Conservation (phyloP, 37 sponge, comb jelly and placozoan species). For the Corticium candelabrum region DNA sequence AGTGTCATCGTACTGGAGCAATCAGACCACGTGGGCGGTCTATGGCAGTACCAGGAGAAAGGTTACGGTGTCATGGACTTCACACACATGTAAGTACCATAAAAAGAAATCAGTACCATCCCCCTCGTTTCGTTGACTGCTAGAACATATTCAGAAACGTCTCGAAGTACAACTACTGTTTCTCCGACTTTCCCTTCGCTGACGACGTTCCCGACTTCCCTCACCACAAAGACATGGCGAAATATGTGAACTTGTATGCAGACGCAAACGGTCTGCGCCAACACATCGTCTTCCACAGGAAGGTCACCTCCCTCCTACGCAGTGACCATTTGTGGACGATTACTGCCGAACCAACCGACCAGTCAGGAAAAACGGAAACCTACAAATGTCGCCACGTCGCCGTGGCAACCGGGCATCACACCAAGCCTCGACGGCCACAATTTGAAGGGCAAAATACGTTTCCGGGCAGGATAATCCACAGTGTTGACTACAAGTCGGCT, state of each 20-base stretch:
- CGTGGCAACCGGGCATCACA: slow-evolving; percentile 34
- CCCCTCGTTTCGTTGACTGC: no score
- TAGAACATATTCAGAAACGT: slow-evolving; percentile 53
- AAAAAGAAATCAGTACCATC: background rate
- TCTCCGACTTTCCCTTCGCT: slow-evolving; percentile 85
- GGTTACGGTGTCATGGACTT: slow-evolving; percentile 38
- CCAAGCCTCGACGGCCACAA: slow-evolving; percentile 16
- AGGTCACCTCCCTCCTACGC: slow-evolving; percentile 39
- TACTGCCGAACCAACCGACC: slow-evolving; percentile 3
- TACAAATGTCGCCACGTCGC: slow-evolving; percentile 21
- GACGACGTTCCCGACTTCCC: slow-evolving; percentile 66
- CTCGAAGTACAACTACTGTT: slow-evolving; percentile 23
- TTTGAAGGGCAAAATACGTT: slow-evolving; percentile 21
- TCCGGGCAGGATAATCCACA: slow-evolving; percentile 14
- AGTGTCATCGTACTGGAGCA: slow-evolving; percentile 71
- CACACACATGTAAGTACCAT: slow-evolving; percentile 10
- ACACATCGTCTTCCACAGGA: slow-evolving; percentile 51
- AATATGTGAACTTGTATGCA: slow-evolving; percentile 62
- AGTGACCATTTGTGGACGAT: slow-evolving; percentile 35
- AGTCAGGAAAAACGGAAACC: background rate
- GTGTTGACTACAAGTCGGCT: slow-evolving; percentile 20
- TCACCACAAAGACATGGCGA: slow-evolving; percentile 49
- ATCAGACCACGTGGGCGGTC: slow-evolving; percentile 68
- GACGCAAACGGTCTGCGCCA: slow-evolving; percentile 46
- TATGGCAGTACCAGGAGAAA: slow-evolving; percentile 75